A percentile compares a stretch with the other conserved stretches of the same genome.
These are phyloP conservation scores for Drosophila longiperda DNA, from an alignment of 2,888 invertebrate genomes.

Conservation along the genomic window DNA sequence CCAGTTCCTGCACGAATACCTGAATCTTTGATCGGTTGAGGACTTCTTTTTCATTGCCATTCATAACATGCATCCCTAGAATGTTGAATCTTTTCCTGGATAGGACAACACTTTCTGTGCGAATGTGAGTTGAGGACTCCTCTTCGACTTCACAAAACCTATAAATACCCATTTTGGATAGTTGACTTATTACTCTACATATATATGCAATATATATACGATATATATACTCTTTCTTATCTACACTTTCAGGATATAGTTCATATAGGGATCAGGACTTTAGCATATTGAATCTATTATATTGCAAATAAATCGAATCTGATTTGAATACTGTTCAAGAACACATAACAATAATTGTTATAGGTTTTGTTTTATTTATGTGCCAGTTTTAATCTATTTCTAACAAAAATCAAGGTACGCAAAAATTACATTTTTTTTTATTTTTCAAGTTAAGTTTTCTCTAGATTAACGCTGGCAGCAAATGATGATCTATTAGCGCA, in stretches of 20 bases:
- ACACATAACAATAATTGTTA: not conserved
- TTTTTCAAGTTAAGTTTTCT: not conserved
- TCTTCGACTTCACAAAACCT: too few species aligned
- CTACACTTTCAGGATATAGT: not conserved
- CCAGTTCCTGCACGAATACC: too few species aligned
- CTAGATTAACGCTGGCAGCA: not conserved
- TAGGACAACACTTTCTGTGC: too few species aligned
- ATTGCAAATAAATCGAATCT: not conserved
- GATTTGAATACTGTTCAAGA: not conserved
- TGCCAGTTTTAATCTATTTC: too few species aligned
- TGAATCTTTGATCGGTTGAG: too few species aligned
- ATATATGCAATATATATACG: not conserved
- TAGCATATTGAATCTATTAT: not conserved
- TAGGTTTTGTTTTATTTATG: too few species aligned
- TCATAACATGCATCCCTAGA: too few species aligned
- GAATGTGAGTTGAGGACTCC: too few species aligned
- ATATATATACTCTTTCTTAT: not conserved
- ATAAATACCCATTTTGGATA: too few species aligned
- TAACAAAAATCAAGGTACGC: not conserved
- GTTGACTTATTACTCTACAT: too few species aligned
- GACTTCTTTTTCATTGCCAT: too few species aligned
- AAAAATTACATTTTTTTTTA: not conserved
- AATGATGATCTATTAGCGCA: constrained; percentile 42
- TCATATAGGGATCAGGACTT: not conserved
- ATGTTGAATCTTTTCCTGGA: too few species aligned